Base-by-base conservation (phyloP, 2,888 invertebrate species). In the Ypsolopha scabrella region DNA sequence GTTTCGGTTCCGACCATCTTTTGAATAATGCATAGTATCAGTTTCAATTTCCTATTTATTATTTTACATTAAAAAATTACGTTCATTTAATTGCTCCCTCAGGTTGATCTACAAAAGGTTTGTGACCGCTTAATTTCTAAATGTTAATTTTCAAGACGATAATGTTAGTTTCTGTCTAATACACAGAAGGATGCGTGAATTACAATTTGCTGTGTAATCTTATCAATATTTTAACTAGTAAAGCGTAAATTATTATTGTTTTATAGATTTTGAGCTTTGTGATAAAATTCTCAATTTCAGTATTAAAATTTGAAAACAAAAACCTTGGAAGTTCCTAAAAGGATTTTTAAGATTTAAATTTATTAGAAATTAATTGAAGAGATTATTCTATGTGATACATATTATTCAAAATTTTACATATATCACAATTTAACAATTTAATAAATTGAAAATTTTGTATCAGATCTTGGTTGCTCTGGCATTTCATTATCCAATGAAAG, bases 231-330 rank as follows among this genome's bases (percentile, higher is more conserved):
- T 61, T 68, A 70, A 58, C 79, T 83, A 82, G 67, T 83, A 85
- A 83, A 85, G 83, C 81, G 78, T 82, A 71, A 71, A 68, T 72
- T 72, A 71, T 80, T 80, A 79, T 82, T 76, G 76, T 80, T 72
- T 68, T 24, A 24, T 24, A 72, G 68, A 65, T 64, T 59, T 72
- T 72, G 73, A 74, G 72, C 74, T 70, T 62, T 54, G 57, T 58
- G 39, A 39, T 39, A n/a, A 9, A 39, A 39, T 39, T 39, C 9
- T 39, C 11, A 4, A 24, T 24, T 24, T 24, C 24, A 3, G 24
- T 24, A 24, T 24, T 24, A 24, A 24, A 24, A 24, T 24, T 4
- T 24, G 24, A 24, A 24, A 24, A 24, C 24, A 3, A 2, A 24
- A 24, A 24, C 4, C 2, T 24, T 4, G 2, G 24, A 3, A 24